Base-by-base conservation (phyloP, 2,888 invertebrate genomes). In the Criorhina ranunculi region DNA sequence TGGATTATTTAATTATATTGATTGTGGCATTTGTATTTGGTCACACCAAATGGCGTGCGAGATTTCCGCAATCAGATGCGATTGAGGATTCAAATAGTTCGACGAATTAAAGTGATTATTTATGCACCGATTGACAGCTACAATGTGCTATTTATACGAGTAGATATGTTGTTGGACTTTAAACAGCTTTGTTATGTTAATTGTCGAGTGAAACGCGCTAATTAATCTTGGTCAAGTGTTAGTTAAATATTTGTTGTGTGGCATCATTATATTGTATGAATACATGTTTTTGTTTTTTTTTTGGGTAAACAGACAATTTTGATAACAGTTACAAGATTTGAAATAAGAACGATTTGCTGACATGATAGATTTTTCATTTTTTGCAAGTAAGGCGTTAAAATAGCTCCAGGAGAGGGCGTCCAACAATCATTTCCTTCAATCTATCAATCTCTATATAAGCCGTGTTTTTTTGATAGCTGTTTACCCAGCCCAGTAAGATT, bases 1-100 rank as follows among this genome's bases (percentile, higher is more conserved):
- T 55, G 49, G 29, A 53, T 64, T 70, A 57, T 53, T 78, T 33
- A 70, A 64, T 64, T 70, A 55, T 33, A 62, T 70, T 64, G 70
- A 59, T 64, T 57, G 46, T 70, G 29, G 37, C 35, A 49, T 31
- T 55, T 8, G 37, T 3, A 37, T 29, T 44, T 64, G 19, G 44
- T 46, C 15, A 33, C 24, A 49, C 29, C 2, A 37, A 44, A 15
- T 19, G 42, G 7, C 29, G 12, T 24, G 35, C 29, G 19, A 8
- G 31, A 33, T 9, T 2, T 29, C 6, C 29, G 29, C 12, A 59
- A 59, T 72, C 40, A 49, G n/a, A 33, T 62, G 46, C 12, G n/a
- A 24, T 42, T 5, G 12, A 24, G 15, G 49, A 37, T 60, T 51
- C 17, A 29, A 7, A 15, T 59, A 15, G 42, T 35, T 6, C 44